A percentile compares a stretch with the other conserved stretches of the same genome.
phyloP scores from a whole-genome alignment of 2,888 invertebrate genomes.

The Odontocerum albicorne region DNA sequence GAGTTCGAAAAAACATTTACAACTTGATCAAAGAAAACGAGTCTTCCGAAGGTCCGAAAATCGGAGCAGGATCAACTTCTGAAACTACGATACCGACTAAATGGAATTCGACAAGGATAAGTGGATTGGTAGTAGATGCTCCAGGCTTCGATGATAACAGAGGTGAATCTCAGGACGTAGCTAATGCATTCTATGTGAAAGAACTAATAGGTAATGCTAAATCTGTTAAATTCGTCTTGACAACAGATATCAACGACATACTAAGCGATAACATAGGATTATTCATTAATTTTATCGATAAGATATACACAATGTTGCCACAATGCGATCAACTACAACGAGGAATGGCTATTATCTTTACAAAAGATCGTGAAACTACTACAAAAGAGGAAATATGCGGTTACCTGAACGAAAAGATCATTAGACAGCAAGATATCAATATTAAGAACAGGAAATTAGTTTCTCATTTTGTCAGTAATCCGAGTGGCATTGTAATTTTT shows the following conservation, averaged over 20 bases:
- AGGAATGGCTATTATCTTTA: neutral
- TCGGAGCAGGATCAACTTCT: neutral
- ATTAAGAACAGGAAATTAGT: neutral
- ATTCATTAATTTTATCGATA: constrained; percentile 1
- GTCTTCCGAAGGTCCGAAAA: neutral
- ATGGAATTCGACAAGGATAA: neutral
- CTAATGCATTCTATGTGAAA: constrained; percentile 5
- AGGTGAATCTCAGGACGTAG: constrained; percentile 5
- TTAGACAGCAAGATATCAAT: neutral
- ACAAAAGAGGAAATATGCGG: too few species aligned
- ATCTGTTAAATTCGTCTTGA: constrained; percentile 4
- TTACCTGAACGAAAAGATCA: too few species aligned
- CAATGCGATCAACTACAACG: too few species aligned
- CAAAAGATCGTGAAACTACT: neutral
- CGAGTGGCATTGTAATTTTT: neutral
- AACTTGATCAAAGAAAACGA: neutral
- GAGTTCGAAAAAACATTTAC: constrained; percentile 1
- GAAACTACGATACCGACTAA: constrained; percentile 1
- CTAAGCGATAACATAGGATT: neutral
- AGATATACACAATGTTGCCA: neutral
- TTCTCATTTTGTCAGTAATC: neutral
- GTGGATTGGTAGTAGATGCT: constrained; percentile 3
- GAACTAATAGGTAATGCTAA: neutral
- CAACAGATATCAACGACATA: constrained; percentile 1
- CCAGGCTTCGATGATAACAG: constrained; percentile 11